Conservation (phyloP, 2,113 vertebrate species). For the Bubalus kerabau region DNA sequence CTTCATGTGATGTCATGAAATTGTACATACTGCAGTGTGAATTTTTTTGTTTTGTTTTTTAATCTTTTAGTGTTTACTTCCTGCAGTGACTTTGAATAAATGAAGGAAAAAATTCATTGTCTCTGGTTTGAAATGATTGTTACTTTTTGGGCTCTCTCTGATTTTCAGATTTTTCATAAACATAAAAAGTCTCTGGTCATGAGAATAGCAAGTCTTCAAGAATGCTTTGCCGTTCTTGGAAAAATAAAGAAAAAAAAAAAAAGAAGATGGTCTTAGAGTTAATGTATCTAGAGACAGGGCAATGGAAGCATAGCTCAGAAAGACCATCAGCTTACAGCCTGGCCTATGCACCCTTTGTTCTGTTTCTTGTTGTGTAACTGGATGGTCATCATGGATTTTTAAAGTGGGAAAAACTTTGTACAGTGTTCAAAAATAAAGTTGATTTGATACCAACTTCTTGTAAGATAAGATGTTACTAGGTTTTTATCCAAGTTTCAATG, state of each 20-base stretch:
- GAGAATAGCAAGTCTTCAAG: neutral
- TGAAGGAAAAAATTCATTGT: conserved; percentile 83
- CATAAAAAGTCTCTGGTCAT: neutral
- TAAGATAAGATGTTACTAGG: conserved; percentile 7
- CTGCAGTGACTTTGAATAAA: conserved; percentile 90
- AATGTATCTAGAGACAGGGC: neutral
- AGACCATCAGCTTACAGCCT: neutral
- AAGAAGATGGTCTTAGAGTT: neutral
- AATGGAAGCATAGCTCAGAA: neutral
- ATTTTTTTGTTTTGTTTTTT: conserved; percentile 83
- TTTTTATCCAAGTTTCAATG: neutral
- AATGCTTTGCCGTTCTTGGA: neutral
- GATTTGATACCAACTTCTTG: neutral
- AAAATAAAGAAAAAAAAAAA: neutral
- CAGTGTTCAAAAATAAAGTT: conserved; percentile 2
- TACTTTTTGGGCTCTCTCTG: conserved; percentile 47
- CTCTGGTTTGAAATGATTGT: conserved; percentile 77
- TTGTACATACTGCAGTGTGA: conserved; percentile 87
- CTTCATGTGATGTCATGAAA: conserved; percentile 84
- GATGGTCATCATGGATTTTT: neutral
- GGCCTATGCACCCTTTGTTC: neutral
- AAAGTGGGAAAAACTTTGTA: neutral
- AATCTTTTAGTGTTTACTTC: conserved; percentile 88
- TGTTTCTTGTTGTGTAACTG: neutral
- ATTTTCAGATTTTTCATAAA: neutral